phyloP scores from a whole-genome alignment of 2,113 vertebrate species.

The Syrrhaptes paradoxus region DNA sequence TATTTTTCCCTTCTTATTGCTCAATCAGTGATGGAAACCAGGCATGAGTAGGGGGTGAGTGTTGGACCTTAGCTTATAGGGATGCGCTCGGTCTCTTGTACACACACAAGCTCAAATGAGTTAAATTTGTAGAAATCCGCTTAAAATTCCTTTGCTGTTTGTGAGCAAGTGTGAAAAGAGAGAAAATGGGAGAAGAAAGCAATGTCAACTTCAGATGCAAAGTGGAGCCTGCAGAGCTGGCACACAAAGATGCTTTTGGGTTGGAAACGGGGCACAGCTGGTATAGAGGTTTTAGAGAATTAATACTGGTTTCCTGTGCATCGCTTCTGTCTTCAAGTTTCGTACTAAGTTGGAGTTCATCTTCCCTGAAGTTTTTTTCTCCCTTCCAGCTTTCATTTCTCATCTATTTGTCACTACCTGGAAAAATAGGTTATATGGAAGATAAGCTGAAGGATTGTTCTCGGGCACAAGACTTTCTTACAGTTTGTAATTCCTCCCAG shows the following conservation, averaged over 20 bases:
- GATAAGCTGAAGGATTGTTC: background rate
- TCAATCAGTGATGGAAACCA: background rate
- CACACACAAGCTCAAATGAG: background rate
- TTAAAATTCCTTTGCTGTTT: background rate
- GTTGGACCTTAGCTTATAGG: background rate
- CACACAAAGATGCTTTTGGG: background rate
- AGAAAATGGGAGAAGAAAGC: background rate
- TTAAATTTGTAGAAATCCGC: background rate
- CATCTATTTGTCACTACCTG: background rate
- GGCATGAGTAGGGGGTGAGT: fast-evolving
- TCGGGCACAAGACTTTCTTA: background rate
- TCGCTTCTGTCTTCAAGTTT: background rate
- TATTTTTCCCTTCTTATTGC: background rate
- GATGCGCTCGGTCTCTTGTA: fast-evolving
- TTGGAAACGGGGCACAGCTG: background rate
- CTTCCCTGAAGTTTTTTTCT: background rate
- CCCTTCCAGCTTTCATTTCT: constrained; percentile 16
- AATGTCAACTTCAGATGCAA: background rate
- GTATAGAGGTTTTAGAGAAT: background rate
- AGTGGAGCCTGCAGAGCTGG: background rate
- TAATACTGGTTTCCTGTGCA: background rate
- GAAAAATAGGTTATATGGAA: background rate
- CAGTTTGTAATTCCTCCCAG: background rate
- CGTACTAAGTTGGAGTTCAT: background rate
- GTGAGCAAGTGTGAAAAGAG: background rate